Evolutionary conservation across 2,888 invertebrate genomes (phyloP), one percentile per base, ranked within the genome.

Genomic region (Oscheius sp.): DNA sequence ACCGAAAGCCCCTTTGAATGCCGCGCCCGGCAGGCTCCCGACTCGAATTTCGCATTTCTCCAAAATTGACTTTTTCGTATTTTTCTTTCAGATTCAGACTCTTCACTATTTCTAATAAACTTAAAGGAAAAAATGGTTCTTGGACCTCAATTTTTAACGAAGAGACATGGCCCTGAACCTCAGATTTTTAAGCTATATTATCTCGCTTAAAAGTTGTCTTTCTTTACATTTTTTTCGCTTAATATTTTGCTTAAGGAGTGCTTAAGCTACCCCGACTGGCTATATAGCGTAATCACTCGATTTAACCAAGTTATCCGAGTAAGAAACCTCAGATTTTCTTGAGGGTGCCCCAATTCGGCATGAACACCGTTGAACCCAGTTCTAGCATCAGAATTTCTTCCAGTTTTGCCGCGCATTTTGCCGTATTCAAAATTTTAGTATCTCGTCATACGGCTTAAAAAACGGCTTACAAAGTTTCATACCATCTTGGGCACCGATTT

Each of bases 251-350:
- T 33, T 4, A n/a, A n/a, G 33, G 33, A 37, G 10, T 21, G 3
- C 7, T 33, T n/a, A 35, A 9, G 4, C 9, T 53, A 51, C 51
- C 53, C 35, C 10, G 35, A 68, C 21, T 37, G 29, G 55, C 2
- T 35, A 53, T 13, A 21, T 21, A 13, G 2, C 33, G 35, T 9
- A 55, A 55, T 9, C 37, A 13, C 68, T 11, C 4, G 13, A 33
- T 37, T 68, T 37, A 35, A 35, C 21, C 32, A 21, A n/a, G n/a
- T 2, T 53, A 13, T 55, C 42, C 13, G n/a, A 37, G 13, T 55
- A 53, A 53, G 68, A 68, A 68, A 68, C 68, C 68, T 68, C 68
- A 55, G 68, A 68, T 55, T 55, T 55, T 53, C 37, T 37, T 50
- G 35, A 50, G 50, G 13, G 37, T n/a, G 13, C n/a, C 5, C 7